Evolutionary conservation across 2,888 invertebrate species (phyloP).

Genomic region (Pseudococcus longispinus): DNA sequence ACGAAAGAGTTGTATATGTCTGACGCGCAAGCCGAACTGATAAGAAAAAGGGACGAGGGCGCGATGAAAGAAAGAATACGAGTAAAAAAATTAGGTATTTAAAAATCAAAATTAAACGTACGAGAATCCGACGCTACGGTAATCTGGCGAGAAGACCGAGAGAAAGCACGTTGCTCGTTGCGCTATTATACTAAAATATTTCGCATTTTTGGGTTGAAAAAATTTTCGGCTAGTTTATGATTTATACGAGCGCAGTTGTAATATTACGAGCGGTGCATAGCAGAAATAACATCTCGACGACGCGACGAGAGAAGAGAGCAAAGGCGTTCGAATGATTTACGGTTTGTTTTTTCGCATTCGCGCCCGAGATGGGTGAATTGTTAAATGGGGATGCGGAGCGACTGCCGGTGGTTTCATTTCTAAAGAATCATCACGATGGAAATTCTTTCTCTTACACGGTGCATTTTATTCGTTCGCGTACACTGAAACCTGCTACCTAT

Average conservation of each 20-base stretch:
- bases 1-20: not conserved
- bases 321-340: constrained; percentile 35
- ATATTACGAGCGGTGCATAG: not conserved
- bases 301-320: not conserved
- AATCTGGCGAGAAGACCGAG: not conserved
- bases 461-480: not conserved
- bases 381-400: not conserved
- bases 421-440: constrained; percentile 32
- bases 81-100: not conserved
- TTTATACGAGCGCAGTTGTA: not conserved
- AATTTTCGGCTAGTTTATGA: constrained; percentile 28
- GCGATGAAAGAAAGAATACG: not conserved
- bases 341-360: constrained; percentile 22
- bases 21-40: too few relatives aligned
- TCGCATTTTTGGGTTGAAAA: constrained; percentile 23
- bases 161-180: not conserved
- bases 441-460: constrained; percentile 10
- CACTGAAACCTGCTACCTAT: not conserved
- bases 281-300: not conserved
- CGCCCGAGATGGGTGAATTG: not conserved
- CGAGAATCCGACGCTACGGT: not conserved
- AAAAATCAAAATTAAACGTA: constrained; percentile 42
- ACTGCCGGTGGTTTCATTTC: not conserved
- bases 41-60: too few relatives aligned
- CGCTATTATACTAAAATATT: constrained; percentile 12